These are phyloP conservation scores for Mobula birostris DNA, from an alignment of 2,113 vertebrate species.

Conservation along the genomic window DNA sequence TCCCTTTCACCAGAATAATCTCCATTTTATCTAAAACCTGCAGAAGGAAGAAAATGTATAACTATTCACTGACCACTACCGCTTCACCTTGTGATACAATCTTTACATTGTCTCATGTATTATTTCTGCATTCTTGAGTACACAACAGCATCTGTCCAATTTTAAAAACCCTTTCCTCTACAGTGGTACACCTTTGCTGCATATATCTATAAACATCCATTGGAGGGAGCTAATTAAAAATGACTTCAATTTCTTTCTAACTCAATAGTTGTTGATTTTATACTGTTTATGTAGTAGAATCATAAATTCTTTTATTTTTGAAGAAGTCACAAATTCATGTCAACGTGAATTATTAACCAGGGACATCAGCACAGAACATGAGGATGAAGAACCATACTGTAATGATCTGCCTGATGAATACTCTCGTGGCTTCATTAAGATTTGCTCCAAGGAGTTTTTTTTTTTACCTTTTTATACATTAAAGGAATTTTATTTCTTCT, in stretches of 20 bases:
- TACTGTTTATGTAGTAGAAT: not conserved
- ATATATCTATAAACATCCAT: not conserved
- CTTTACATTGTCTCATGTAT: not conserved
- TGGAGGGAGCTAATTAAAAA: not conserved
- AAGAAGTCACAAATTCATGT: slow-evolving; percentile 21
- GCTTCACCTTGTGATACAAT: not conserved
- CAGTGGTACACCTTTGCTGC: not conserved
- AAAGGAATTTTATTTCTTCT: not conserved
- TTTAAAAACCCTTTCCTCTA: not conserved
- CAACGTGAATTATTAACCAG: slow-evolving; percentile 26
- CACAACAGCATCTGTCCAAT: not conserved
- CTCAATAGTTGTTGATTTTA: not conserved
- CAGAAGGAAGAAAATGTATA: not conserved
- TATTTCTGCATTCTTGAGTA: not conserved
- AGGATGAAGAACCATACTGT: slow-evolving; percentile 13
- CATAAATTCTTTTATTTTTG: slow-evolving; percentile 6
- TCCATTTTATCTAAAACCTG: not conserved
- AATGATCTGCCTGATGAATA: slow-evolving; percentile 35
- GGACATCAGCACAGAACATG: not conserved
- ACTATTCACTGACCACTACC: not conserved
- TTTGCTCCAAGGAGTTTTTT: not conserved
- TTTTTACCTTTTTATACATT: slow-evolving; percentile 31
- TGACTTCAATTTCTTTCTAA: not conserved
- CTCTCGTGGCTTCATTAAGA: slow-evolving; percentile 29
- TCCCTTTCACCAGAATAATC: not conserved